phyloP scores from a whole-genome alignment of 2,797 vertebrate genomes.

The Neostethus bicornis region DNA sequence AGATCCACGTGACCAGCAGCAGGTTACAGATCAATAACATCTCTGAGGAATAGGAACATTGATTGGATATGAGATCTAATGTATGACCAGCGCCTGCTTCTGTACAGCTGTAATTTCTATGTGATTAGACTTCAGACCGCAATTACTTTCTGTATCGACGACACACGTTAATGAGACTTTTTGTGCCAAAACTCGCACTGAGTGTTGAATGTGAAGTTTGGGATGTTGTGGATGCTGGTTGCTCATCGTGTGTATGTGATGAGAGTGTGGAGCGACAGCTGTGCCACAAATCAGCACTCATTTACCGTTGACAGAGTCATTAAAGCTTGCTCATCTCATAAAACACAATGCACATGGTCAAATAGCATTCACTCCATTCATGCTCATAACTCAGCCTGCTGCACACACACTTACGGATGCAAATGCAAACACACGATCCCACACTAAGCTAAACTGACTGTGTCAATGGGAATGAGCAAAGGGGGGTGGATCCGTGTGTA shows the following conservation, averaged over 20 bases:
- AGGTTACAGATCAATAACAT: conserved; percentile 30
- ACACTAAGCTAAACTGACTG: conserved; percentile 56
- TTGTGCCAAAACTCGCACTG: conserved; percentile 51
- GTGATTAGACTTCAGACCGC: conserved; percentile 62
- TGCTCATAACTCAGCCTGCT: conserved; percentile 66
- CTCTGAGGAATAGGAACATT: conserved; percentile 58
- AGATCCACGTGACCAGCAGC: conserved; percentile 23
- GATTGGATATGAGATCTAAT: conserved; percentile 64
- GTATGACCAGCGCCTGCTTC: conserved; percentile 51
- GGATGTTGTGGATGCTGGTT: conserved; percentile 26
- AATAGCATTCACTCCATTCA: conserved; percentile 66
- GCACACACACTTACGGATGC: conserved; percentile 24
- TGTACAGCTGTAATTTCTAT: conserved; percentile 61
- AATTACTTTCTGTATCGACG: conserved; percentile 64
- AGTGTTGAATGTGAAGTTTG: conserved; percentile 46
- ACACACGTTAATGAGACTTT: conserved; percentile 53
- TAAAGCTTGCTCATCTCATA: conserved; percentile 79
- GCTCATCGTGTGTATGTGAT: conserved; percentile 52
- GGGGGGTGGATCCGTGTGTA: conserved; percentile 18
- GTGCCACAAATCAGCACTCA: conserved; percentile 79
- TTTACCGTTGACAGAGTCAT: conserved; percentile 82
- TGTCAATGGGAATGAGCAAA: conserved; percentile 40
- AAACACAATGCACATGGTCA: conserved; percentile 73
- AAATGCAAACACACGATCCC: conserved; percentile 26
- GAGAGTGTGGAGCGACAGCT: conserved; percentile 70